phyloP scores from a whole-genome alignment of 2,888 invertebrate genomes.

The Carcina quercana region DNA sequence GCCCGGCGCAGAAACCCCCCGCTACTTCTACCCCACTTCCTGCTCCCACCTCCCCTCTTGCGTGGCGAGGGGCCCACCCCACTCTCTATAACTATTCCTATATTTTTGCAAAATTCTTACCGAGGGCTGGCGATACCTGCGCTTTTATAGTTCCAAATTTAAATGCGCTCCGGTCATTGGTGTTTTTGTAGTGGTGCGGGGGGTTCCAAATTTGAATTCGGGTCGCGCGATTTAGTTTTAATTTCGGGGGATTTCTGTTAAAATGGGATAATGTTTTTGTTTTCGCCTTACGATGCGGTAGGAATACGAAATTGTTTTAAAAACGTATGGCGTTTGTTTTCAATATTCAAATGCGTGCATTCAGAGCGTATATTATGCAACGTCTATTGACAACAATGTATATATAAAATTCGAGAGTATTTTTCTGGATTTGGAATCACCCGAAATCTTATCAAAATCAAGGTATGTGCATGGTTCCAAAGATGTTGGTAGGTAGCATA shows the following conservation, averaged over 20 bases:
- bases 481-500: too few relatives aligned
- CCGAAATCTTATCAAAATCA: too few relatives aligned
- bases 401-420: too few relatives aligned
- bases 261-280: constrained; percentile 46
- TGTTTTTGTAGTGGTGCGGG: constrained; percentile 52
- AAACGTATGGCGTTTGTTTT: too few relatives aligned
- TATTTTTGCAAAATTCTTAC: constrained; percentile 73
- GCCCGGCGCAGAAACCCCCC: constrained; percentile 58
- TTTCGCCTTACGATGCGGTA: constrained; percentile 36
- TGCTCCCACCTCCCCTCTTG: constrained; percentile 44
- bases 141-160: constrained; percentile 49
- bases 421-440: too few relatives aligned
- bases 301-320: constrained; percentile 25
- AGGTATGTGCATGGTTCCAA: too few relatives aligned
- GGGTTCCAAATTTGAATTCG: constrained; percentile 55
- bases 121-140: constrained; percentile 66
- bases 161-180: constrained; percentile 52
- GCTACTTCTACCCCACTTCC: constrained; percentile 65
- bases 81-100: constrained; percentile 60
- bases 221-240: constrained; percentile 70
- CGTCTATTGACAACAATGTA: too few relatives aligned
- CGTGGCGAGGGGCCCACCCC: constrained; percentile 29
- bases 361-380: too few relatives aligned
- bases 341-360: too few relatives aligned
- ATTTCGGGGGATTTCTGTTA: constrained; percentile 52